A percentile compares a stretch with the other conserved stretches of the same genome.
Evolutionary conservation across 1,140 invertebrate genomes (phyloP).

Genomic region (silkworm (Bombyx mori)): ASM3026992v2 NC_085121.1:8170501-8171000

Average conservation of each 20-base stretch:
- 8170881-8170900: too few relatives aligned
- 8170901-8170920: too few relatives aligned
- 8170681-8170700: constrained; percentile 76
- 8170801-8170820: constrained; percentile 78
- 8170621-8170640: constrained; percentile 84
- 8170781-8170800: constrained; percentile 75
- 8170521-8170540: constrained; percentile 87
- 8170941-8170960: too few relatives aligned
- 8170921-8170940: too few relatives aligned
- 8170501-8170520: constrained; percentile 75
- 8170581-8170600: constrained; percentile 52
- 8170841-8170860: constrained; percentile 45
- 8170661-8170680: constrained; percentile 76
- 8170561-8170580: constrained; percentile 20
- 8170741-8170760: constrained; percentile 74
- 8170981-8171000: too few relatives aligned
- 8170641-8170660: constrained; percentile 80
- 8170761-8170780: constrained; percentile 74
- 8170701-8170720: constrained; percentile 73
- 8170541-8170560: constrained; percentile 64
- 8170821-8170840: constrained; percentile 72
- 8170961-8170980: too few relatives aligned
- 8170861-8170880: not conserved
- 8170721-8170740: constrained; percentile 73
- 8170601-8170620: constrained; percentile 75